These are phyloP conservation scores for Blastobasis lacticolella DNA, from an alignment of 2,888 invertebrate species.

Conservation along the genomic window DNA sequence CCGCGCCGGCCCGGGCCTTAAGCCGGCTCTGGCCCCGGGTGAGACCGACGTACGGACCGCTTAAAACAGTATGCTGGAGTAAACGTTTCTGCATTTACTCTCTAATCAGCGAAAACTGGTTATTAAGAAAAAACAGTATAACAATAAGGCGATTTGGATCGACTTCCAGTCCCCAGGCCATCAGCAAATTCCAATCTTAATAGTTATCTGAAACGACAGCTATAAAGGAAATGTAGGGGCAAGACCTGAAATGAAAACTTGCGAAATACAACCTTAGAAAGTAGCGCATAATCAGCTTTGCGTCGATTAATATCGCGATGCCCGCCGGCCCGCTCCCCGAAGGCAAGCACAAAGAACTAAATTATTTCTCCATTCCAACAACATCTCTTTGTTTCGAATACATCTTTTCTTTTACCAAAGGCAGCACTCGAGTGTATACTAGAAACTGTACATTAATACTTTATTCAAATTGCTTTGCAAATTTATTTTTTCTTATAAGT, in stretches of 20 bases:
- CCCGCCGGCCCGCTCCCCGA: slow-evolving; percentile 44
- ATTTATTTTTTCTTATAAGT: no score
- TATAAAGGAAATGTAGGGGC: not conserved
- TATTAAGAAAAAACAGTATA: no score
- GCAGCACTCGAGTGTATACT: slow-evolving; percentile 1
- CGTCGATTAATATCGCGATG: slow-evolving; percentile 64
- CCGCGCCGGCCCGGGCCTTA: slow-evolving; percentile 28
- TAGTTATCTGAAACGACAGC: not conserved
- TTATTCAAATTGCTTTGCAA: no score
- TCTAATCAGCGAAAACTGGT: not conserved
- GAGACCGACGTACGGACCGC: no score
- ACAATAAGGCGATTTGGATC: no score
- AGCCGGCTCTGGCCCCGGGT: slow-evolving; percentile 27
- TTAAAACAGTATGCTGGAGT: no score
- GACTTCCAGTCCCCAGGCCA: no score
- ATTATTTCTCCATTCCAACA: slow-evolving; percentile 62
- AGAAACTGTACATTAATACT: no score
- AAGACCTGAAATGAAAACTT: slow-evolving; percentile 37
- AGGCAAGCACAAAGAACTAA: slow-evolving; percentile 65
- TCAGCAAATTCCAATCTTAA: no score
- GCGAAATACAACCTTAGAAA: slow-evolving; percentile 45
- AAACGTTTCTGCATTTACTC: not conserved
- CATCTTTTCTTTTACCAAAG: slow-evolving; percentile 22
- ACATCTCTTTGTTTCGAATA: slow-evolving; percentile 56
- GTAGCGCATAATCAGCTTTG: slow-evolving; percentile 66